phyloP scores from a whole-genome alignment of 2,113 vertebrate species.

The Cyprinodon variegatus region DNA sequence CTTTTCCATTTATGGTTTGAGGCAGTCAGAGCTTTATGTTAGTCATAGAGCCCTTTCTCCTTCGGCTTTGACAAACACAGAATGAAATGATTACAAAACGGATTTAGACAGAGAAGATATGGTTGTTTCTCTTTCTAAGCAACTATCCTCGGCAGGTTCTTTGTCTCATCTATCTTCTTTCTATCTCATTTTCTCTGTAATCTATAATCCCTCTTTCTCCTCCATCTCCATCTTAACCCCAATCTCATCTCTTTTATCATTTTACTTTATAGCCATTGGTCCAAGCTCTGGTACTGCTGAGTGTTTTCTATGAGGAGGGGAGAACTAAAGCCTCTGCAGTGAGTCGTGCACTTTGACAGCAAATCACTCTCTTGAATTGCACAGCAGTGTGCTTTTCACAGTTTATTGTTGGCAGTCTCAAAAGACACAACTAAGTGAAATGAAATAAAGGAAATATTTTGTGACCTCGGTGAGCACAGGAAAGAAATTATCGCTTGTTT shows the following conservation, averaged over 20 bases:
- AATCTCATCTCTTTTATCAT: constrained; percentile 64
- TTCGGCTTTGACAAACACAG: constrained; percentile 38
- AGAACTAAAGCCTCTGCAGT: constrained; percentile 39
- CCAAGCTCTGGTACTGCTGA: constrained; percentile 33
- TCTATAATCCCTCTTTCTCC: constrained; percentile 41
- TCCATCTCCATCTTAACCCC: constrained; percentile 34
- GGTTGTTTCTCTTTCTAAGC: constrained; percentile 27
- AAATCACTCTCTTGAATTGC: not conserved
- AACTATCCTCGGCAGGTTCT: not conserved
- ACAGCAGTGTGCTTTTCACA: constrained; percentile 30
- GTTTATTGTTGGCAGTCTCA: not conserved
- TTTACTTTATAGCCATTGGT: constrained; percentile 24
- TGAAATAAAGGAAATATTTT: not conserved
- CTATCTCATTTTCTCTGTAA: constrained; percentile 29
- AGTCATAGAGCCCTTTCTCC: constrained; percentile 23
- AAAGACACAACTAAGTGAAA: not conserved
- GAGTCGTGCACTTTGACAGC: not conserved
- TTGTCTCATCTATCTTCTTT: not conserved
- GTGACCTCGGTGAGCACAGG: not conserved
- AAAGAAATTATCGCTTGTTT: too few relatives aligned
- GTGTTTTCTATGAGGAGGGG: constrained; percentile 18
- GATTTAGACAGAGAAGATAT: constrained; percentile 54
- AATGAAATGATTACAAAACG: constrained; percentile 46
- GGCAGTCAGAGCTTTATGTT: constrained; percentile 10
- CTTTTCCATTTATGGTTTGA: not conserved